Evolutionary conservation across 2,797 vertebrate species (phyloP).

Genomic region (Kryptolebias ocellatus): DNA sequence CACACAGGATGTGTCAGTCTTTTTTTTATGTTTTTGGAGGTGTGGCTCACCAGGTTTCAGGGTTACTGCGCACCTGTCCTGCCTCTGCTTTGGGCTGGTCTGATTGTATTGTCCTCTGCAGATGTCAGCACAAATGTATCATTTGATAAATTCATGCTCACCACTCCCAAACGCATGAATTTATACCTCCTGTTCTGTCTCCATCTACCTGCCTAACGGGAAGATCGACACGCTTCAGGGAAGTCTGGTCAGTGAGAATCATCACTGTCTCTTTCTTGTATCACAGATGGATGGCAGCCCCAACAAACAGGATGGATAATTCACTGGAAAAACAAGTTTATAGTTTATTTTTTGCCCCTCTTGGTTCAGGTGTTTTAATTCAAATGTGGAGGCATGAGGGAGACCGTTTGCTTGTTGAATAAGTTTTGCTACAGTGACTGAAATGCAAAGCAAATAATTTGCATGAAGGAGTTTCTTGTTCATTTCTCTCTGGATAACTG

Average conservation of each 20-base stretch:
- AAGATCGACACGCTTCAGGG: conserved; percentile 30
- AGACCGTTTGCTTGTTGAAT: conserved; percentile 28
- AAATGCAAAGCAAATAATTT: conserved; percentile 61
- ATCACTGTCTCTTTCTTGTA: conserved; percentile 67
- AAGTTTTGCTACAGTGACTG: conserved; percentile 56
- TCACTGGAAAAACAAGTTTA: conserved; percentile 71
- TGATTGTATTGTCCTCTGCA: conserved; percentile 66
- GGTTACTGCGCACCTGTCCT: conserved; percentile 18
- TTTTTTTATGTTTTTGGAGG: conserved; percentile 10
- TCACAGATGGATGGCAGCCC: conserved; percentile 77
- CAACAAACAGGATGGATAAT: conserved; percentile 77
- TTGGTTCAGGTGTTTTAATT: conserved; percentile 67
- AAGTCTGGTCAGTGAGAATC: conserved; percentile 20
- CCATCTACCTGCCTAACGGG: conserved; percentile 67
- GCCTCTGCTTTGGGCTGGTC: conserved; percentile 21
- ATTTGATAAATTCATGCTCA: conserved; percentile 62
- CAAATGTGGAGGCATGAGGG: conserved; percentile 41
- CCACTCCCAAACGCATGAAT: conserved; percentile 25
- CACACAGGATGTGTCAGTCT: conserved; percentile 35
- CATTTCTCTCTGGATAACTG: conserved; percentile 34
- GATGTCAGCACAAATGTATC: conserved; percentile 39
- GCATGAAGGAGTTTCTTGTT: conserved; percentile 38
- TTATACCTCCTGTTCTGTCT: conserved; percentile 34
- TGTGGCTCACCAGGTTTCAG: conserved; percentile 19
- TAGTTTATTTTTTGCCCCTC: conserved; percentile 45